Evolutionary conservation across 2,113 vertebrate genomes (phyloP), one percentile per base, ranked within the genome.

Genomic region (Polypterus bichir): DNA sequence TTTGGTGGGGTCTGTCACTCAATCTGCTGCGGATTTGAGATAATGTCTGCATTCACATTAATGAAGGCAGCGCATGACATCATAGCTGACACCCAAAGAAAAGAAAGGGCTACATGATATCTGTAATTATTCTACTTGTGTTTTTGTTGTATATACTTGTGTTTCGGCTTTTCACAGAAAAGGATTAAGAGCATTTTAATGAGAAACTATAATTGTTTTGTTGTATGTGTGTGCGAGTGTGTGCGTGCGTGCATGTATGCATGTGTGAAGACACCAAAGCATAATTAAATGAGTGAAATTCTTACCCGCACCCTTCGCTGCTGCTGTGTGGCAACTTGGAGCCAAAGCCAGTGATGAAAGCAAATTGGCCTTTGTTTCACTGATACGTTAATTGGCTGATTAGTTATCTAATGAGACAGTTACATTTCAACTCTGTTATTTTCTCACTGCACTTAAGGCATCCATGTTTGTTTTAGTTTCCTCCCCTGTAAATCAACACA

Each of bases 31-130:
- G 89, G 92, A 92, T 91, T 84, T 81, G 91, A 94, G 96, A 98
- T 98, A 98, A 97, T 93, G 93, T 97, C 94, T 97, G 94, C 93
- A 94, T 98, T 93, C 92, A 94, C 97, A 98, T 98, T 95, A 97
- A 92, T 88, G 89, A 90, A 93, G 91, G 91, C 88, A 91, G 89
- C 84, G 85, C 86, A 88, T 92, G 86, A 94, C 94, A 94, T 98
- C 94, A 95, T 89, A 97, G 92, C 92, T 97, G 94, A 98, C 96
- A 98, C 92, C 91, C 89, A 89, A 98, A 98, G 94, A 98, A 98
- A 98, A 93, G 94, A 89, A 90, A 92, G 85, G 83, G 86, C 91
- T 94, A 92, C 93, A 97, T 97, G 94, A 97, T 95, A 97, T 94
- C 92, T 97, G 95, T 98, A 96, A 98, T 98, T 97, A 98, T 98